These are phyloP conservation scores for Lithophane ornitopus DNA, from an alignment of 2,888 invertebrate species.

Conservation along the genomic window DNA sequence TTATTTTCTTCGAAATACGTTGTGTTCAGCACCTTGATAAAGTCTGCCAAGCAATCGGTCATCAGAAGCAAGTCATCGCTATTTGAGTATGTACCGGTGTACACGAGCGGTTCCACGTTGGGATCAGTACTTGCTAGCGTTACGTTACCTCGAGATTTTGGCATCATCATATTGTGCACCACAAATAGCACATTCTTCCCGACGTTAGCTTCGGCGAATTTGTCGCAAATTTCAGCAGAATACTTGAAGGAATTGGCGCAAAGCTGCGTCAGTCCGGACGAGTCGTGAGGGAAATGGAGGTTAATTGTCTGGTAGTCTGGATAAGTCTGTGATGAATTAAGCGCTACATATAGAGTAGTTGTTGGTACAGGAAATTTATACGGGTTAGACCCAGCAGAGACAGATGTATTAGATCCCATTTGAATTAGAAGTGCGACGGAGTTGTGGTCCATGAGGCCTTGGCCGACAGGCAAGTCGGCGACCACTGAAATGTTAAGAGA, in stretches of 20 bases:
- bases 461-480: slow-evolving; percentile 56
- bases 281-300: slow-evolving; percentile 61
- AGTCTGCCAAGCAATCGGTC: slow-evolving; percentile 65
- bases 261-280: slow-evolving; percentile 58
- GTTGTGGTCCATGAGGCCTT: slow-evolving; percentile 61
- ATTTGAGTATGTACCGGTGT: slow-evolving; percentile 37
- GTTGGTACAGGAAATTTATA: slow-evolving; percentile 59
- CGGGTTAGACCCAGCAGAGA: not conserved
- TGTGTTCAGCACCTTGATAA: slow-evolving; percentile 65
- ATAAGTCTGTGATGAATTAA: slow-evolving; percentile 59
- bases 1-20: slow-evolving; percentile 61
- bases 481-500: slow-evolving; percentile 39
- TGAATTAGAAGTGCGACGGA: not conserved
- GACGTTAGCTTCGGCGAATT: slow-evolving; percentile 48
- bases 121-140: slow-evolving; percentile 48
- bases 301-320: slow-evolving; percentile 69
- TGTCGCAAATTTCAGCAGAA: slow-evolving; percentile 67
- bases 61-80: slow-evolving; percentile 65
- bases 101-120: slow-evolving; percentile 52
- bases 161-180: slow-evolving; percentile 53
- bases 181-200: slow-evolving; percentile 40
- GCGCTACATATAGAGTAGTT: slow-evolving; percentile 52
- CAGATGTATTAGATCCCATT: slow-evolving; percentile 24
- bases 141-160: slow-evolving; percentile 63
- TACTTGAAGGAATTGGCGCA: slow-evolving; percentile 68